Conservation (phyloP, 2,797 vertebrate genomes). For the Micropoecilia bifurca region DNA sequence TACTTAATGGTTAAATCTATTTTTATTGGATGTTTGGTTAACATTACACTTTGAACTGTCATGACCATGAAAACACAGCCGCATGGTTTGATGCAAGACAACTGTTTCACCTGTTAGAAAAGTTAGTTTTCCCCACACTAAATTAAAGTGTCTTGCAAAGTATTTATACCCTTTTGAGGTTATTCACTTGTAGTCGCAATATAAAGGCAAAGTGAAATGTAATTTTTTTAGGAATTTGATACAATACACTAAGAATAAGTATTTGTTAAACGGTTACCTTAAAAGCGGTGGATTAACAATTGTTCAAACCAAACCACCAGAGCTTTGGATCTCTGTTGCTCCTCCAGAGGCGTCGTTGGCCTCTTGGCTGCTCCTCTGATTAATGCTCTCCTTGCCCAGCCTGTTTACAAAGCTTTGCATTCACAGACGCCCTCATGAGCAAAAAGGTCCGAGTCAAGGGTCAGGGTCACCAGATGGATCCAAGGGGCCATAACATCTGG, state of each 20-base stretch:
- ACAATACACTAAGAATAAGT: neutral
- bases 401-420: constrained; percentile 1
- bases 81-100: neutral
- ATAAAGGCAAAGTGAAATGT: neutral
- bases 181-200: neutral
- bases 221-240: neutral
- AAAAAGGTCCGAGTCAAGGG: constrained; percentile 43
- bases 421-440: constrained; percentile 29
- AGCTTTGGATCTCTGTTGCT: neutral
- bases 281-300: neutral
- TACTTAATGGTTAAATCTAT: neutral
- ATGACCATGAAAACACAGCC: neutral
- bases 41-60: neutral
- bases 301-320: neutral
- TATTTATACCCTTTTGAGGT: neutral
- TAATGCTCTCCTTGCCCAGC: neutral
- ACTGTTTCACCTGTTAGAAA: neutral
- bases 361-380: neutral
- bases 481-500: constrained; percentile 48
- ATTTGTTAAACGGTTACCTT: neutral
- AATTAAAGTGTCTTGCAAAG: neutral
- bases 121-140: neutral
- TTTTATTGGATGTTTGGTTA: neutral
- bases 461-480: constrained; percentile 37
- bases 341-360: neutral